phyloP scores from a whole-genome alignment of 2,888 invertebrate genomes.

The Elgonia sp. region DNA sequence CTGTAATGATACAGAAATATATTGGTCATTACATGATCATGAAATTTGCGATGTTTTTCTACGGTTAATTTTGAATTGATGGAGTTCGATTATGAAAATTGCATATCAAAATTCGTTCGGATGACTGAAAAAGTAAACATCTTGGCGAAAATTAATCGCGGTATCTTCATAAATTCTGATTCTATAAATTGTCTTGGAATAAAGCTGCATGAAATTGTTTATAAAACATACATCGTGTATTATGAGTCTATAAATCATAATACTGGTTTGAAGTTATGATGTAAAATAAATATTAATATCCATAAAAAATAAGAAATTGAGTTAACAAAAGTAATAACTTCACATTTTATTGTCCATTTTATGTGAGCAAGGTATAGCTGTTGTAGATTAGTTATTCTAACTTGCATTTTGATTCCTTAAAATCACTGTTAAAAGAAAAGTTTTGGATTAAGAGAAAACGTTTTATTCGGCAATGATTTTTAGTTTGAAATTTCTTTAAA shows the following conservation, averaged over 20 bases:
- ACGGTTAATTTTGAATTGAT: background rate
- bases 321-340: conserved; percentile 51
- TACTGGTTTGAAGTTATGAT: conserved; percentile 24
- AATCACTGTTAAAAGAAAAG: conserved; percentile 19
- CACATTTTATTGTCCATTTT: conserved; percentile 40
- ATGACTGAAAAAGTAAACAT: background rate
- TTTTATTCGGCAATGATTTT: conserved; percentile 1
- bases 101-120: background rate
- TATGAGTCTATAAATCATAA: conserved; percentile 30
- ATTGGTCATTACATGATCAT: background rate
- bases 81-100: background rate
- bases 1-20: background rate
- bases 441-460: background rate
- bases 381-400: conserved; percentile 42
- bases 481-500: conserved; percentile 1
- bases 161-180: conserved; percentile 7
- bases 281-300: conserved; percentile 47
- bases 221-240: conserved; percentile 12
- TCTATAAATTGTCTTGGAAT: background rate
- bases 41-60: conserved; percentile 1
- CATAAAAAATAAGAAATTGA: conserved; percentile 50
- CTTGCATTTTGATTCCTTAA: conserved; percentile 31
- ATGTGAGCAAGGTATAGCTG: conserved; percentile 15
- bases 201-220: conserved; percentile 13
- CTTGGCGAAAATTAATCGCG: background rate